phyloP scores from a whole-genome alignment of 2,888 invertebrate genomes.

The Ectobius pallidus region DNA sequence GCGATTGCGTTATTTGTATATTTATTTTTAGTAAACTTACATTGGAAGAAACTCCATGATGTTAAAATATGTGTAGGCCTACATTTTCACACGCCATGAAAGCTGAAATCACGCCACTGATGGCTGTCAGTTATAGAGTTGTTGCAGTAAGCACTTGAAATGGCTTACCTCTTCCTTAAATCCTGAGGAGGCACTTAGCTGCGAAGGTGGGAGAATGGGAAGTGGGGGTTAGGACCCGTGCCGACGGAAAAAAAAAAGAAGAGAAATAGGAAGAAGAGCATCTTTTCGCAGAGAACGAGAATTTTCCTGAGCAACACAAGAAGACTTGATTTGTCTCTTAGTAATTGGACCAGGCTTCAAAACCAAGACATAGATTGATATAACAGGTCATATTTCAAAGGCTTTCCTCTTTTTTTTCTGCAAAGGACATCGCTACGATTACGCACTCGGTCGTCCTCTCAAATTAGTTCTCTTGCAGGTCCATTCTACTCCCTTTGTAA shows the following conservation, averaged over 20 bases:
- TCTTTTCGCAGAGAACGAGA: not conserved
- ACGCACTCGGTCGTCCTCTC: not conserved
- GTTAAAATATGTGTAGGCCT: no score
- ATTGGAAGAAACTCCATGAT: no score
- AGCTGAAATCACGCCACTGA: no score
- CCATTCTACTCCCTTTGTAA: not conserved
- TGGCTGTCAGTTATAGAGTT: not conserved
- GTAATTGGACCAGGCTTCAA: constrained; percentile 18
- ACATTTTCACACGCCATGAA: no score
- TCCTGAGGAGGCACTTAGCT: not conserved
- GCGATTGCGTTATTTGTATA: no score
- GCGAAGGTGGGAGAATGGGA: no score
- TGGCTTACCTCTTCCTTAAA: not conserved
- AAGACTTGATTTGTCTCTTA: constrained; percentile 11
- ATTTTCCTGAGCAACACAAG: constrained; percentile 1
- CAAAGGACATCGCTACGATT: not conserved
- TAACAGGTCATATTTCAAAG: constrained; percentile 12
- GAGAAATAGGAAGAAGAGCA: not conserved
- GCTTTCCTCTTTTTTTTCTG: not conserved
- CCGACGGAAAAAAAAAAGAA: not conserved
- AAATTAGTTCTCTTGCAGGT: not conserved
- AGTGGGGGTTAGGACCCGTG: not conserved
- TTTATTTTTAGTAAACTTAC: no score
- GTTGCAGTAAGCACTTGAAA: not conserved
- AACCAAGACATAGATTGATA: constrained; percentile 7